These are phyloP conservation scores for Lethenteron camtschaticum DNA, from an alignment of 2,113 vertebrate species.

Conservation along the genomic window DNA sequence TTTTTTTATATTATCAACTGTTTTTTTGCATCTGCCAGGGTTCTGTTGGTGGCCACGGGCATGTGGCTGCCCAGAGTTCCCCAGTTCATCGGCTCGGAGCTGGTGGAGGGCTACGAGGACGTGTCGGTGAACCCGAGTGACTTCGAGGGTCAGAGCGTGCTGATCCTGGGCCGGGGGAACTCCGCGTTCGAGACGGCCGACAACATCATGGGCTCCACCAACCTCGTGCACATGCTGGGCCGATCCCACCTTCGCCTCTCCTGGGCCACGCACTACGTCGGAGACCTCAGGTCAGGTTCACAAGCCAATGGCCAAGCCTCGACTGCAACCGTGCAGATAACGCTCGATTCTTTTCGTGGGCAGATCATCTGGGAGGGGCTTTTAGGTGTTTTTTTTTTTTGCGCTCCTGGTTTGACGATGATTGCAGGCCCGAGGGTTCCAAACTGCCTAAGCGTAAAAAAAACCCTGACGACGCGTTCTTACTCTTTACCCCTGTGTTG, in stretches of 20 bases:
- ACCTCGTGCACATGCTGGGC: constrained; percentile 71
- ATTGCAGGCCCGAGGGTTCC: no score
- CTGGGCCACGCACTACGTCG: constrained; percentile 88
- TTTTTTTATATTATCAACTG: background rate
- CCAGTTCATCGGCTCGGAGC: constrained; percentile 51
- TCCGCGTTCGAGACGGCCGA: constrained; percentile 80
- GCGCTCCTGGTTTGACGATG: no score
- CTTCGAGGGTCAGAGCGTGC: constrained; percentile 51
- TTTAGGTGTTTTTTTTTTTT: no score
- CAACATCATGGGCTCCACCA: constrained; percentile 56
- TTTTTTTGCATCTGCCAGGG: constrained; percentile 22
- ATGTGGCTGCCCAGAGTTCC: constrained; percentile 51
- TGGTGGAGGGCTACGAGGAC: constrained; percentile 64
- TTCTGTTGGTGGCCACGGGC: constrained; percentile 61
- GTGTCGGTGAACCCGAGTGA: constrained; percentile 52
- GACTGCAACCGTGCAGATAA: no score
- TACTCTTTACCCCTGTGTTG: no score
- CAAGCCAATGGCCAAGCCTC: background rate
- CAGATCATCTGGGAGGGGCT: no score
- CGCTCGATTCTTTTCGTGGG: no score
- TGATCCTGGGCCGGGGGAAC: constrained; percentile 83
- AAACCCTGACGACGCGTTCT: no score
- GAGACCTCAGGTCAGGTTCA: constrained; percentile 54
- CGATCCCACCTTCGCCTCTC: constrained; percentile 67
- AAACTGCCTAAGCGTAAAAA: no score